phyloP scores from a whole-genome alignment of 2,888 invertebrate species.

The Apamea anceps region DNA sequence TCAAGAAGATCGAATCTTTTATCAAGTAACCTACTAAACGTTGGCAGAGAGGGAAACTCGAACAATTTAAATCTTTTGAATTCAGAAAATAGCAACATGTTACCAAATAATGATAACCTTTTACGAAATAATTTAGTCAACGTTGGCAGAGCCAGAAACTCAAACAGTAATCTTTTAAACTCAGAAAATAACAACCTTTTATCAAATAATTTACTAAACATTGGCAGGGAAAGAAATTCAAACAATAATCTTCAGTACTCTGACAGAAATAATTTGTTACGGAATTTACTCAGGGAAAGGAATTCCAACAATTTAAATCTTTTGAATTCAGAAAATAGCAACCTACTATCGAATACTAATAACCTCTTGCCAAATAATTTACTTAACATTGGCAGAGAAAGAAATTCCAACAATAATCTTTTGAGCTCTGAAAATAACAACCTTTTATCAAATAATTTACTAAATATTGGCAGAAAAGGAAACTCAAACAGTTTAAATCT shows the following conservation, averaged over 20 bases:
- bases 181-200: neutral
- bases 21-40: neutral
- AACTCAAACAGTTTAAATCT: neutral
- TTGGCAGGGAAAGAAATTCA: neutral
- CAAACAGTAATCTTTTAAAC: neutral
- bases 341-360: neutral
- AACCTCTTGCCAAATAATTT: neutral
- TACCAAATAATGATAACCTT: neutral
- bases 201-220: neutral
- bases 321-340: slow-evolving; percentile 2
- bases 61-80: neutral
- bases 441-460: neutral
- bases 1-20: neutral
- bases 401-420: neutral
- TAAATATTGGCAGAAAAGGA: neutral
- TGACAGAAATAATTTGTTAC: neutral
- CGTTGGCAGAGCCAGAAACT: neutral
- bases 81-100: neutral
- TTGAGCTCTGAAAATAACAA: neutral
- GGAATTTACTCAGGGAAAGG: neutral
- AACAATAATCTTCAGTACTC: neutral
- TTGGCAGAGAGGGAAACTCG: neutral
- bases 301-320: slow-evolving; percentile 1
- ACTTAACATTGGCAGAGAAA: neutral
- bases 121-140: neutral